These are phyloP conservation scores for Aporrectodea caliginosa DNA, from an alignment of 1,140 invertebrate genomes.

Conservation along the genomic window DNA sequence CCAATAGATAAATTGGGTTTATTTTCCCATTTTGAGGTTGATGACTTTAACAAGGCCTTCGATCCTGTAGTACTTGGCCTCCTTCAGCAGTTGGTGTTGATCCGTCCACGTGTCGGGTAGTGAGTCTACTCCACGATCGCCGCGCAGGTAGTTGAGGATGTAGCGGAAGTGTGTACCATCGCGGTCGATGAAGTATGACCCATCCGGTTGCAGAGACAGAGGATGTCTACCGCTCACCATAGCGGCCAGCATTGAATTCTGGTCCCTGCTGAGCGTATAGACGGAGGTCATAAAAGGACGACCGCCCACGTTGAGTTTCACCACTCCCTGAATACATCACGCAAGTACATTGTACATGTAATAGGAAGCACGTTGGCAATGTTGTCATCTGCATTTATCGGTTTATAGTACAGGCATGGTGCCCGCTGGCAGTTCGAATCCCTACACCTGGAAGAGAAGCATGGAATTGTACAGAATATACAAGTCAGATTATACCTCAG, in stretches of 20 bases:
- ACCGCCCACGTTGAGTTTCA: slow-evolving; percentile 51
- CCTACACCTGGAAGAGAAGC: too few relatives aligned
- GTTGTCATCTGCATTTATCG: too few relatives aligned
- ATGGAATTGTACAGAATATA: too few relatives aligned
- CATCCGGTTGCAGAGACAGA: slow-evolving; percentile 33
- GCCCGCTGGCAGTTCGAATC: too few relatives aligned
- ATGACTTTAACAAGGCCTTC: slow-evolving; percentile 15
- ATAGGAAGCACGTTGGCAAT: too few relatives aligned
- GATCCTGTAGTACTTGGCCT: slow-evolving; percentile 25
- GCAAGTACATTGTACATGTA: too few relatives aligned
- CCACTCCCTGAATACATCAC: slow-evolving; percentile 32
- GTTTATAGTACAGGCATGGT: too few relatives aligned
- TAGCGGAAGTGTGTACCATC: slow-evolving; percentile 30
- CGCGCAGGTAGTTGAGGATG: slow-evolving; percentile 32
- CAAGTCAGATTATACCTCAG: too few relatives aligned
- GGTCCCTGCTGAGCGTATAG: slow-evolving; percentile 31
- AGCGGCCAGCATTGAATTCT: slow-evolving; percentile 36
- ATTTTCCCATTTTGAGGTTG: background rate
- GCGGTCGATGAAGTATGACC: slow-evolving; percentile 30
- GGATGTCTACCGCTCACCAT: slow-evolving; percentile 37
- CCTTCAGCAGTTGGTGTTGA: slow-evolving; percentile 21
- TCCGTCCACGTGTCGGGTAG: slow-evolving; percentile 12
- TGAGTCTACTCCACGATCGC: slow-evolving; percentile 30
- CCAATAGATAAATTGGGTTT: too few relatives aligned
- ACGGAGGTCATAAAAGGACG: slow-evolving; percentile 44